Conservation (phyloP, 2,113 vertebrate species). For the Ancistrus triradiatus region DNA sequence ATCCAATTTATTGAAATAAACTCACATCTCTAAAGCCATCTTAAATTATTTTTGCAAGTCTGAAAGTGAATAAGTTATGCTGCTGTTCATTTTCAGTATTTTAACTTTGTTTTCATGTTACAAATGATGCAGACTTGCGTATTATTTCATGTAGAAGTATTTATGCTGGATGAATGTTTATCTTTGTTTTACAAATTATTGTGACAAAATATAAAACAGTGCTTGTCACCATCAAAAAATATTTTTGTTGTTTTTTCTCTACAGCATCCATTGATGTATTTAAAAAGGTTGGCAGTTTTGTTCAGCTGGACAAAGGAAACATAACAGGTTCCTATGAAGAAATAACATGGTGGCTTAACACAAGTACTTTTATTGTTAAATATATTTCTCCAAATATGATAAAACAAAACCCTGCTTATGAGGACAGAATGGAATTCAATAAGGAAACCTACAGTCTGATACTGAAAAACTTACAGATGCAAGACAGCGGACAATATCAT, state of each 20-base stretch:
- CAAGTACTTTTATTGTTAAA: not conserved
- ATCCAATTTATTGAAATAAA: no score
- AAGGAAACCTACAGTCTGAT: not conserved
- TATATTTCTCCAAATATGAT: not conserved
- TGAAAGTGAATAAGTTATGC: no score
- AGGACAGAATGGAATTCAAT: not conserved
- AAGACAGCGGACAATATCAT: conserved; percentile 27
- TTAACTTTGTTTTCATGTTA: no score
- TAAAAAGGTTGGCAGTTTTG: not conserved
- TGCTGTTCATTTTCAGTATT: no score
- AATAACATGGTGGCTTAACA: not conserved
- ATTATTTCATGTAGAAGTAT: no score
- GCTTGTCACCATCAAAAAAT: no score
- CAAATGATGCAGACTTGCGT: no score
- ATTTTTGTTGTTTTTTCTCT: not conserved
- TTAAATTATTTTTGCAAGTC: no score
- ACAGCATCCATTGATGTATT: conserved; percentile 10
- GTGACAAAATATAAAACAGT: no score
- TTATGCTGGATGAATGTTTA: no score
- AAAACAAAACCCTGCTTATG: not conserved
- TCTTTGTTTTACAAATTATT: not conserved
- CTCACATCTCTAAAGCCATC: no score
- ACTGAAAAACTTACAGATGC: conserved; percentile 28
- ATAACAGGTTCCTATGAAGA: not conserved
- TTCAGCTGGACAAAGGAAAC: conserved; percentile 12